A percentile compares a stretch with the other conserved stretches of the same genome.
Evolutionary conservation across 2,113 vertebrate genomes (phyloP).

Genomic region (Pterocles gutturalis): DNA sequence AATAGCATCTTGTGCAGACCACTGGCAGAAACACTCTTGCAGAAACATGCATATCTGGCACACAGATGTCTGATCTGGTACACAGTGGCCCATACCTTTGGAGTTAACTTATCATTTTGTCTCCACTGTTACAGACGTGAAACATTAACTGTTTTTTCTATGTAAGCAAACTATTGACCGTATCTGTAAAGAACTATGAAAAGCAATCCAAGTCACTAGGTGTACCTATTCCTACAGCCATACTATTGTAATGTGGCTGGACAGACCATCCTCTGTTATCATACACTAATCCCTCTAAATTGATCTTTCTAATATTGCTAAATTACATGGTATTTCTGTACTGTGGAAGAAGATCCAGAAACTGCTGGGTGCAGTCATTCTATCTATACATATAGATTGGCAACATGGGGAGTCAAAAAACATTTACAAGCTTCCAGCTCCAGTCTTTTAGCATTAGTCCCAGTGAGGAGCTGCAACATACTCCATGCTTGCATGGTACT

Average conservation of each 20-base stretch:
- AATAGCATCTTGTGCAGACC: not conserved
- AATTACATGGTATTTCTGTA: not conserved
- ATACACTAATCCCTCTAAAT: not conserved
- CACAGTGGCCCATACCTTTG: not conserved
- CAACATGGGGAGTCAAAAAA: not conserved
- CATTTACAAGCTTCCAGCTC: not conserved
- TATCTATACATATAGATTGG: not conserved
- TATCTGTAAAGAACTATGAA: not conserved
- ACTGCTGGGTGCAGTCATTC: not conserved
- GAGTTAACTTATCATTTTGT: not conserved
- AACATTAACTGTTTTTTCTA: not conserved
- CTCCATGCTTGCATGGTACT: not conserved
- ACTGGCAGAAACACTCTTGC: not conserved
- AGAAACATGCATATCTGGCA: not conserved
- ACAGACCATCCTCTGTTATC: not conserved
- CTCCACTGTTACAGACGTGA: not conserved
- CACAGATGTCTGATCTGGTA: constrained; percentile 2
- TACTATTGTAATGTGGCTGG: not conserved
- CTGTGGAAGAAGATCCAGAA: not conserved
- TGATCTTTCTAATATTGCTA: not conserved
- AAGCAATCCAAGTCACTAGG: not conserved
- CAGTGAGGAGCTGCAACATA: not conserved
- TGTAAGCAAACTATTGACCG: not conserved
- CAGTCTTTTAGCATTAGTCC: not conserved
- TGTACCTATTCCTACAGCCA: not conserved